Evolutionary conservation across 2,888 invertebrate genomes (phyloP), one percentile per base, ranked within the genome.

Genomic region (Leptopilina syphax): DNA sequence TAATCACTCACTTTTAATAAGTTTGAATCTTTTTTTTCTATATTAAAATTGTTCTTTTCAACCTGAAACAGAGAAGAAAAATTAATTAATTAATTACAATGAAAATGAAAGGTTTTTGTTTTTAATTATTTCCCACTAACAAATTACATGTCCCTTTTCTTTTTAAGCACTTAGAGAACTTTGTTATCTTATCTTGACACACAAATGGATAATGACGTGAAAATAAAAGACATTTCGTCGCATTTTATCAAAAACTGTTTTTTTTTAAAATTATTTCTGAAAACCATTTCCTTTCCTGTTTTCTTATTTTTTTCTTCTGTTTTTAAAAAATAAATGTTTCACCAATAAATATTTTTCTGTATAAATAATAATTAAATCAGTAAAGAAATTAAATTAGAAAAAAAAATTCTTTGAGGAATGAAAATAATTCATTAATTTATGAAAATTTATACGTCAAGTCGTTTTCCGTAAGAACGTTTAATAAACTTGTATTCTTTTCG

Each of bases 171-270:
- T 70, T 54, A n/a, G 68, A 70, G 34, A 41, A 57, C 57, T 8
- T 73, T 10, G 9, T 73, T 73, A 73, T 73, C 73, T 73, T 60
- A 73, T 73, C 73, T 73, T 24, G n/a, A 54, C 41, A 73, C 54
- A 57, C 27, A 57, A 57, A 60, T 54, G 41, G 57, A 57, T 73
- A 57, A 57, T 67, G 70, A 73, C 34, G 70, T 27, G n/a, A 73
- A 41, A 73, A 73, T 73, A 8, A 41, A 73, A 73, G 70, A 57
- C 70, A 70, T 50, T 24, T 70, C 50, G 27, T 12, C 13, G 12
- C 13, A 34, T 57, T 73, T 73, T 9, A 73, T 34, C 73, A 57
- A 50, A 44, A 44, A 8, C 8, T 44, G 34, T 44, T 41, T 73
- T 73, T 73, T 65, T 27, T 47, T 7, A 44, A 9, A 18, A 13